These are phyloP conservation scores for Eurytoma adleriae DNA, from an alignment of 2,888 invertebrate species.

Conservation along the genomic window DNA sequence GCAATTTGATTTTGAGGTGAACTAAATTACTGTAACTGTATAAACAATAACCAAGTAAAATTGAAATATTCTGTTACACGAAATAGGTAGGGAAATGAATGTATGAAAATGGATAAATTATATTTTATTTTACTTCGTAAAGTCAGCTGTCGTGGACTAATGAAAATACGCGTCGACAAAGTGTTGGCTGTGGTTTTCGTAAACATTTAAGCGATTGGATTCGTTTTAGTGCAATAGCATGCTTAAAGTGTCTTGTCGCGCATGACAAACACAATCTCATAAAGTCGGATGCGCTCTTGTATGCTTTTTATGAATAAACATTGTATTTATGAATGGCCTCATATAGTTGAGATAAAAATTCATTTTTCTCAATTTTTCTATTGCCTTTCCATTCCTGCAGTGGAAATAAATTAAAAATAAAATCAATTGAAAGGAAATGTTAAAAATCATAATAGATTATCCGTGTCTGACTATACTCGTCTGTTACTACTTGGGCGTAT, in stretches of 20 bases:
- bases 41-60: neutral
- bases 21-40: neutral
- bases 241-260: neutral
- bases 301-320: constrained; percentile 20
- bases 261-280: constrained; percentile 11
- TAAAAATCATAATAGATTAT: too few relatives aligned
- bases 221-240: neutral
- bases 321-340: constrained; percentile 5
- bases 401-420: too few relatives aligned
- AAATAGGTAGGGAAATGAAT: too few relatives aligned
- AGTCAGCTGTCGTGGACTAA: neutral
- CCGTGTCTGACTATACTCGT: too few relatives aligned
- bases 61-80: neutral
- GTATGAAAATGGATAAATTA: neutral
- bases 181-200: neutral
- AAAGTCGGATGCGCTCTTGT: neutral
- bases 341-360: too few relatives aligned
- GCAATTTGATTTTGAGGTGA: neutral
- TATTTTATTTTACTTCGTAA: neutral
- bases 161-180: neutral
- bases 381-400: too few relatives aligned
- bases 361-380: too few relatives aligned
- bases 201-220: neutral
- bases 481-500: too few relatives aligned
- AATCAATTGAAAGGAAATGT: too few relatives aligned